phyloP scores from a whole-genome alignment of 1,140 invertebrate species.

The Drosophila takahashii region DNA sequence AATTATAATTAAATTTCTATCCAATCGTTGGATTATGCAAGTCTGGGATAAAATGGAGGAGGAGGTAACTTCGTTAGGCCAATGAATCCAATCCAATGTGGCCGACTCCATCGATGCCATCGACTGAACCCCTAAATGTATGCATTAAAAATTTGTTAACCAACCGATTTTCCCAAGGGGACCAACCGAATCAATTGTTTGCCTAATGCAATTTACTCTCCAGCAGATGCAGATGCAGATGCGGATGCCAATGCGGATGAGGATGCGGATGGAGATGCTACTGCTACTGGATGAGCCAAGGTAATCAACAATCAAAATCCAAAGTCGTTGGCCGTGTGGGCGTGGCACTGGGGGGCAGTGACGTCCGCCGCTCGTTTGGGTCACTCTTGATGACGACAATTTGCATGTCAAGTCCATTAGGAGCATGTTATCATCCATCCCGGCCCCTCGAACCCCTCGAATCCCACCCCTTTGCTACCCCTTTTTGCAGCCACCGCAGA shows the following conservation, averaged over 20 bases:
- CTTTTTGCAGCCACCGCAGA: slow-evolving; percentile 7
- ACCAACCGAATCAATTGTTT: slow-evolving; percentile 58
- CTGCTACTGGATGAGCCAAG: slow-evolving; percentile 30
- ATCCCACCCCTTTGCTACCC: too few relatives aligned
- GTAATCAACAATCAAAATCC: slow-evolving; percentile 69
- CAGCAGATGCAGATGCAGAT: slow-evolving; percentile 23
- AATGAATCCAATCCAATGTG: slow-evolving; percentile 45
- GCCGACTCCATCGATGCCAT: neutral
- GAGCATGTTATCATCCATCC: slow-evolving; percentile 63
- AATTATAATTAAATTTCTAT: slow-evolving; percentile 29
- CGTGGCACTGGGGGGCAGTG: slow-evolving; percentile 16
- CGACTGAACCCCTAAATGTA: slow-evolving; percentile 37
- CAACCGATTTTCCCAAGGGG: slow-evolving; percentile 22
- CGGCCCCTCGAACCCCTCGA: neutral
- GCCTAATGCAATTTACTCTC: slow-evolving; percentile 69
- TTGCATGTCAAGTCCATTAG: slow-evolving; percentile 76
- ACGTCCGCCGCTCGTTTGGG: slow-evolving; percentile 55
- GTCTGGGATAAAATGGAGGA: neutral
- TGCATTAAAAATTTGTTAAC: slow-evolving; percentile 65
- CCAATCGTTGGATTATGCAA: slow-evolving; percentile 17
- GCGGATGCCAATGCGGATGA: neutral
- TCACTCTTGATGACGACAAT: slow-evolving; percentile 70
- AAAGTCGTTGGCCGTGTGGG: slow-evolving; percentile 45
- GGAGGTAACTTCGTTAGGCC: slow-evolving; percentile 53
- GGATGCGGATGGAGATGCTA: slow-evolving; percentile 2